Conservation (phyloP, 2,113 vertebrate genomes). For the Amblyopsis rosae region DNA sequence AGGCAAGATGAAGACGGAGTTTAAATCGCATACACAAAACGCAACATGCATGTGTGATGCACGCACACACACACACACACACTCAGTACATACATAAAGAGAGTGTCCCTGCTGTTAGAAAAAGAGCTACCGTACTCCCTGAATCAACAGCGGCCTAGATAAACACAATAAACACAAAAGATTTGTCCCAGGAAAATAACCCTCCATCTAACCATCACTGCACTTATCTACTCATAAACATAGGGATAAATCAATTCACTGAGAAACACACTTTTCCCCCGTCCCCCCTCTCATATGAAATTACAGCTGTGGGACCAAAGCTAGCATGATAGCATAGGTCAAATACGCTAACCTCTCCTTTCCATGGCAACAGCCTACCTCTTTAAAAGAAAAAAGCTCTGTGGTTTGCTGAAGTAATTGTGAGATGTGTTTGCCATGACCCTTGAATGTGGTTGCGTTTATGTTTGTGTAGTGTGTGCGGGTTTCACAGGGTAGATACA, state of each 20-base stretch:
- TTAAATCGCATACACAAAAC: conserved; percentile 23
- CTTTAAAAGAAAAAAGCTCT: conserved; percentile 55
- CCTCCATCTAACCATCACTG: conserved; percentile 76
- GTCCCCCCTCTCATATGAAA: conserved; percentile 72
- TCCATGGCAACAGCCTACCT: conserved; percentile 75
- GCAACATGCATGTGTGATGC: background rate
- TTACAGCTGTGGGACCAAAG: conserved; percentile 70
- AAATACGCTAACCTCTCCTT: conserved; percentile 75
- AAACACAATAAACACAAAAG: conserved; percentile 78
- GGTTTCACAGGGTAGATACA: conserved; percentile 19
- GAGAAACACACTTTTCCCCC: conserved; percentile 55
- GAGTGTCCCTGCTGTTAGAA: conserved; percentile 63
- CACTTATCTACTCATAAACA: conserved; percentile 79
- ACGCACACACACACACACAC: conserved; percentile 22
- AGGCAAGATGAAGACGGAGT: conserved; percentile 14
- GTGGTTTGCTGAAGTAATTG: conserved; percentile 78
- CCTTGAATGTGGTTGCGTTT: conserved; percentile 44
- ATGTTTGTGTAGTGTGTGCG: conserved; percentile 16
- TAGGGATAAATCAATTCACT: conserved; percentile 77
- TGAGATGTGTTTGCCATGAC: conserved; percentile 78
- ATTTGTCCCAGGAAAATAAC: conserved; percentile 74
- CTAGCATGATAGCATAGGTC: conserved; percentile 76
- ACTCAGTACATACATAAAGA: conserved; percentile 29
- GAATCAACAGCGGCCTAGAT: conserved; percentile 78
- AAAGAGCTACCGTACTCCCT: conserved; percentile 71